Evolutionary conservation across 2,797 vertebrate genomes (phyloP), one percentile per base, ranked within the genome.

Genomic region (Notolepis coatsorum): DNA sequence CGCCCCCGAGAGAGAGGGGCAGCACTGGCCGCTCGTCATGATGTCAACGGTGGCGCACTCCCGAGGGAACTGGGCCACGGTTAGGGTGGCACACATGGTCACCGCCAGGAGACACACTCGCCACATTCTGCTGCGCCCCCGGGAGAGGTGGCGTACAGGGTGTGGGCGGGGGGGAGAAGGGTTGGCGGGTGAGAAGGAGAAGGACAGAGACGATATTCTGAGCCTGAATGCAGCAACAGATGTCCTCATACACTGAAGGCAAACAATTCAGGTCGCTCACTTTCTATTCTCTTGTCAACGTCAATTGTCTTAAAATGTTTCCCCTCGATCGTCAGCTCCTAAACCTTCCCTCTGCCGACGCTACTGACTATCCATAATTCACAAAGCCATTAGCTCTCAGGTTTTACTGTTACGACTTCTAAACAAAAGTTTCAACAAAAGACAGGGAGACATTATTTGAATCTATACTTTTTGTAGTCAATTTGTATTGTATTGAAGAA

Each of bases 11-110:
- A 91, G 92, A 25, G 96, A 95, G 3, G 96, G 97, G 71, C 97
- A 99, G 46, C 96, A 99, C 77, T 93, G 90, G 3, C 94, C 93
- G 0, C 87, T 96, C 17, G 28, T 83, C 47, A 99, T 83, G 6
- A 91, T 90, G 49, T 91, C 93, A 0, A 84, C 42, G 0, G 92
- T 95, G 33, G 93, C 73, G 0, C 97, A 99, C 43, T 94, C 89
- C 1, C 96, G 85, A 1, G 97, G 97, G 35, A 99, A 99, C 53
- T 99, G 97, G 39, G 93, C 93, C 69, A 73, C 56, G 0, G 82
- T 58, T 7, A 71, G 61, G 17, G 67, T 70, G 54, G 67, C 59
- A 17, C 74, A 84, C 38, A 91, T 28, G 42, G 65, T 71, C 57
- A 76, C 53, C 71, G 85, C 67, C 61, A 92, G 65, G 59, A 84